Evolutionary conservation across 2,888 invertebrate genomes (phyloP).

Genomic region (Leptothorax acervorum): DNA sequence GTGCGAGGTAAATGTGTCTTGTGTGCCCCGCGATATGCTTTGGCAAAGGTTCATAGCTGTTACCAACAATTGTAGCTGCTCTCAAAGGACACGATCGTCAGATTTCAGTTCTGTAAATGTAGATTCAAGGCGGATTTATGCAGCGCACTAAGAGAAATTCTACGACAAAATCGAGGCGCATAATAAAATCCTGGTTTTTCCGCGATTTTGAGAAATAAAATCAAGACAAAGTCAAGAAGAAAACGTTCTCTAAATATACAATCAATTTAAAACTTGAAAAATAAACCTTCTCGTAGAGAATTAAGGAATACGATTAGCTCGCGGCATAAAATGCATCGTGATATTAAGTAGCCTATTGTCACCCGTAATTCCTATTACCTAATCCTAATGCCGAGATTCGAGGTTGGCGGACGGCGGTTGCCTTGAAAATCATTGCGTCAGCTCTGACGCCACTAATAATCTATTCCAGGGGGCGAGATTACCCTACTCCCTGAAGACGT

Average conservation of each 20-base stretch:
- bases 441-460: conserved; percentile 47
- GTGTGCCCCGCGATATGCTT: background rate
- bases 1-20: background rate
- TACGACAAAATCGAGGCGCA: background rate
- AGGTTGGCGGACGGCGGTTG: background rate
- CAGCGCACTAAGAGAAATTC: background rate
- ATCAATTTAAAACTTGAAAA: background rate
- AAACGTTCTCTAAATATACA: no score
- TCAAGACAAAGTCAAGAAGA: no score
- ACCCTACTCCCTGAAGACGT: background rate
- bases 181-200: background rate
- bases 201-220: background rate
- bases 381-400: conserved; percentile 5
- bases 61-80: background rate
- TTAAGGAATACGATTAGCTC: background rate
- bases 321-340: background rate
- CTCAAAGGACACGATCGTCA: background rate
- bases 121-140: background rate
- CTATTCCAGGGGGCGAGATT: conserved; percentile 15
- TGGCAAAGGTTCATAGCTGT: background rate
- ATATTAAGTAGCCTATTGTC: background rate
- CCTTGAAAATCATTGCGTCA: conserved; percentile 46
- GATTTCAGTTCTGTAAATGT: background rate
- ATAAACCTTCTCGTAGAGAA: background rate
- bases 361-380: background rate